These are phyloP conservation scores for Amorpha juglandis DNA, from an alignment of 2,888 invertebrate genomes.

Conservation along the genomic window DNA sequence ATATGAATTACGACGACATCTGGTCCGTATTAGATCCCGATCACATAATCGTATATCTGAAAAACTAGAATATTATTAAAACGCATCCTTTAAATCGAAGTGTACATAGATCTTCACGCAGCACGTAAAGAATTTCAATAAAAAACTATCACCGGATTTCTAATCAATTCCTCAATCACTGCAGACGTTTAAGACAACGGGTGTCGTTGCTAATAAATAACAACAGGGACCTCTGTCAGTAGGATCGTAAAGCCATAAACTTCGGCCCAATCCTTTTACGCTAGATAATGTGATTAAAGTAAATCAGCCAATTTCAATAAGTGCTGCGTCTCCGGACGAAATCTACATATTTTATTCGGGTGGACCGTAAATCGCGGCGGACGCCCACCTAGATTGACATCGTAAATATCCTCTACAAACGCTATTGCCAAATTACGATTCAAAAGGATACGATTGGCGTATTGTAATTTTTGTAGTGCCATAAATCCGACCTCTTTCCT, in stretches of 20 bases:
- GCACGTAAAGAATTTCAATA: not conserved
- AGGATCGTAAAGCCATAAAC: constrained; percentile 50
- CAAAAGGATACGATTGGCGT: constrained; percentile 33
- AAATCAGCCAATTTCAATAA: constrained; percentile 82
- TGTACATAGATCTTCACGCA: not conserved
- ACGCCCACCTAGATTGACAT: constrained; percentile 67
- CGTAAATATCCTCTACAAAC: constrained; percentile 64
- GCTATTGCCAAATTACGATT: constrained; percentile 56
- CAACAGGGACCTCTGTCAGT: constrained; percentile 29
- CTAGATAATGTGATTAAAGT: constrained; percentile 73
- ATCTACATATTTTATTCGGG: constrained; percentile 77
- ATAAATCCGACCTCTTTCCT: constrained; percentile 20
- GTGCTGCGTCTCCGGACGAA: constrained; percentile 67
- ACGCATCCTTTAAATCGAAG: too few species aligned
- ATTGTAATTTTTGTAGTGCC: constrained; percentile 27
- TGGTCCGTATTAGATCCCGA: too few species aligned
- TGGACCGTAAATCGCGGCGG: constrained; percentile 60
- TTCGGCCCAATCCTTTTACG: constrained; percentile 67
- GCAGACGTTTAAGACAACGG: constrained; percentile 14
- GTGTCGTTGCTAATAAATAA: constrained; percentile 8
- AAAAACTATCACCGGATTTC: not conserved
- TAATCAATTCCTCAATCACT: constrained; percentile 11
- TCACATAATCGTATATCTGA: too few species aligned
- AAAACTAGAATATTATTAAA: too few species aligned
- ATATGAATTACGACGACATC: too few species aligned